Evolutionary conservation across 2,888 invertebrate genomes (phyloP).

Genomic region (Lithosia quadra): DNA sequence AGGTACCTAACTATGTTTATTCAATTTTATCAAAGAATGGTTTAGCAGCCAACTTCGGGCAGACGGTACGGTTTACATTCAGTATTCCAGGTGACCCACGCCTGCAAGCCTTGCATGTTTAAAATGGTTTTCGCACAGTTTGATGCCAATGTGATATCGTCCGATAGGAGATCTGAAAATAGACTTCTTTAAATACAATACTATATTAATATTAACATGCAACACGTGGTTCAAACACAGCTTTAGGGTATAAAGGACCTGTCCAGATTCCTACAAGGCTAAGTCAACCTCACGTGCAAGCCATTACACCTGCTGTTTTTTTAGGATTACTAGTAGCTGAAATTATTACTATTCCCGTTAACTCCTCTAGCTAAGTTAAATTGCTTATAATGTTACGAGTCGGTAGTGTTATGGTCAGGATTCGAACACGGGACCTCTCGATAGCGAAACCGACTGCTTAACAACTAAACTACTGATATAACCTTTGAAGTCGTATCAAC

Average conservation of each 20-base stretch:
- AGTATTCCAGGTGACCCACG: conserved; percentile 17
- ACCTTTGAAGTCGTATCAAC: too few relatives aligned
- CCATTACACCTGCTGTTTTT: neutral
- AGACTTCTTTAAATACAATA: neutral
- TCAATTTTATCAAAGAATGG: neutral
- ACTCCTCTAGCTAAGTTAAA: too few relatives aligned
- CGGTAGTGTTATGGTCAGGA: too few relatives aligned
- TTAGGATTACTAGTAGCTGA: too few relatives aligned
- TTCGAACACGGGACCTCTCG: too few relatives aligned
- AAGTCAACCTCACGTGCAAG: neutral
- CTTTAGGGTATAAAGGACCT: neutral
- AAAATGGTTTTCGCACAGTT: conserved; percentile 64
- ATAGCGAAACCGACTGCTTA: too few relatives aligned
- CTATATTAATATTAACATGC: neutral
- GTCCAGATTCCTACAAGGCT: neutral
- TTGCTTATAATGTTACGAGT: too few relatives aligned
- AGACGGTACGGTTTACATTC: neutral
- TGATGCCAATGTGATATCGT: conserved; percentile 68
- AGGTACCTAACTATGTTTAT: neutral
- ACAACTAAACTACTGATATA: too few relatives aligned
- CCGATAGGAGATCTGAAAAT: conserved; percentile 67
- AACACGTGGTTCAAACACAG: neutral
- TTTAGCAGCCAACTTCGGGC: conserved; percentile 3
- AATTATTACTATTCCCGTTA: too few relatives aligned
- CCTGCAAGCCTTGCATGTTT: conserved; percentile 10